Percentiles rank a stretch among this genome's conserved stretches.
phyloP scores from a whole-genome alignment of 2,797 vertebrate genomes.

The Myripristis murdjan region DNA sequence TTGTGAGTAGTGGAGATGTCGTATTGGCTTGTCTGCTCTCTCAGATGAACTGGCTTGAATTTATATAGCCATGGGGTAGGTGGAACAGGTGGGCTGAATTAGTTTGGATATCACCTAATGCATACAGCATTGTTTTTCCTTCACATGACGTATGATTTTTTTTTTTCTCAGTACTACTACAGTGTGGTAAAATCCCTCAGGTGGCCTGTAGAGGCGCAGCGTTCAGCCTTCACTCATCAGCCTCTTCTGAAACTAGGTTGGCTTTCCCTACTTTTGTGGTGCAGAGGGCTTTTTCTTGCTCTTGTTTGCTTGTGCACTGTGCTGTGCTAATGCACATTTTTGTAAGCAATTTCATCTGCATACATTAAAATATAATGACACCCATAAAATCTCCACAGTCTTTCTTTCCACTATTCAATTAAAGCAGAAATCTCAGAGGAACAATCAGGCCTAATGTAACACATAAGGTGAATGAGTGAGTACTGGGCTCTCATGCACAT shows the following conservation, averaged over 20 bases:
- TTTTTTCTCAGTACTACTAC: slow-evolving; percentile 44
- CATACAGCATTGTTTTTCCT: slow-evolving; percentile 70
- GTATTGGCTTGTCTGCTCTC: slow-evolving; percentile 28
- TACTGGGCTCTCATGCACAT: no score
- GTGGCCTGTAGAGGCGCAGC: slow-evolving; percentile 30
- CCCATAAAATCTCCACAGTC: no score
- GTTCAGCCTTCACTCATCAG: background rate
- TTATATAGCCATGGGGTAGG: slow-evolving; percentile 57
- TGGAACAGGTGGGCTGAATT: slow-evolving; percentile 79
- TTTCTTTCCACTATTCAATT: no score
- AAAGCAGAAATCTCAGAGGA: no score
- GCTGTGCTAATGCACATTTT: background rate
- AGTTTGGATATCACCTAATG: slow-evolving; percentile 39
- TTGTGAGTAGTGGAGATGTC: slow-evolving; percentile 25
- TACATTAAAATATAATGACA: no score
- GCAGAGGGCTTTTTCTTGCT: background rate
- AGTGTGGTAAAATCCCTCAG: slow-evolving; percentile 73
- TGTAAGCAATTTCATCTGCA: background rate
- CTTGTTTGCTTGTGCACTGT: no score
- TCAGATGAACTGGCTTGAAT: slow-evolving; percentile 3
- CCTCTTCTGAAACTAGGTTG: slow-evolving; percentile 68
- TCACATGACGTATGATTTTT: slow-evolving; percentile 76
- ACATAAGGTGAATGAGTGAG: no score
- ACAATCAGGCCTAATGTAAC: no score
- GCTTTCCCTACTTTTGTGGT: slow-evolving; percentile 43